Percentiles rank a stretch among this genome's conserved stretches.
Conservation (phyloP, 2,888 invertebrate species). For the Chesias legatella region DNA sequence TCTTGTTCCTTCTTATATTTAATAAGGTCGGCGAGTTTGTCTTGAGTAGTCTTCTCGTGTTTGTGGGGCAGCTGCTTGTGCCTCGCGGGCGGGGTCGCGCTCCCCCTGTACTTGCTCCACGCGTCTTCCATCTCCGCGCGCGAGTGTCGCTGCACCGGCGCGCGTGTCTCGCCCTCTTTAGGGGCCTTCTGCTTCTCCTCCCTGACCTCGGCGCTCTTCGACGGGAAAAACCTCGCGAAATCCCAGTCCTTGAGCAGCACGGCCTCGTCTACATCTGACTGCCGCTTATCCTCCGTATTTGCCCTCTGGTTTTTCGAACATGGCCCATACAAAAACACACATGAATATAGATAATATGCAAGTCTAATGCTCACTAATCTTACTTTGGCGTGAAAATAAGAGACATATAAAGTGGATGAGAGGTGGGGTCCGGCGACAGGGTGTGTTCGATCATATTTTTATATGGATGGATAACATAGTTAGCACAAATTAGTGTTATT, state of each 20-base stretch:
- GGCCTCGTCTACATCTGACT: constrained; percentile 86
- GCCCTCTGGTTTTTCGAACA: constrained; percentile 65
- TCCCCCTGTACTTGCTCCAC: constrained; percentile 66
- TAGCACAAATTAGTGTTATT: constrained; percentile 27
- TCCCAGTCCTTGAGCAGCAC: constrained; percentile 92
- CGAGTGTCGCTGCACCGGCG: constrained; percentile 67
- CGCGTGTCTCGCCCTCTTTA: constrained; percentile 66
- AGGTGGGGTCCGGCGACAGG: constrained; percentile 20
- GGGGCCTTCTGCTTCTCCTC: constrained; percentile 56
- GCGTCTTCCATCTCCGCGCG: constrained; percentile 72
- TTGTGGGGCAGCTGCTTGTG: constrained; percentile 64
- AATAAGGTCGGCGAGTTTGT: constrained; percentile 71
- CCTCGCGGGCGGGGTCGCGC: constrained; percentile 65
- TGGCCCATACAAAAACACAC: constrained; percentile 71
- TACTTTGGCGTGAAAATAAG: constrained; percentile 70
- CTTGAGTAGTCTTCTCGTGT: constrained; percentile 62
- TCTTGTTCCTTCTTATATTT: constrained; percentile 86
- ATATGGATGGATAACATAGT: constrained; percentile 22
- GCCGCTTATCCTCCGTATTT: constrained; percentile 62
- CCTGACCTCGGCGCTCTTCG: constrained; percentile 56
- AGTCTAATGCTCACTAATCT: constrained; percentile 68
- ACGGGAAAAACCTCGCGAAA: constrained; percentile 90
- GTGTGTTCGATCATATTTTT: constrained; percentile 15
- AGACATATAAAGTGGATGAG: constrained; percentile 15
- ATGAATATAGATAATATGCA: constrained; percentile 53